These are phyloP conservation scores for Miniopterus natalensis DNA, from an alignment of 2,113 vertebrate genomes.

Conservation along the genomic window DNA sequence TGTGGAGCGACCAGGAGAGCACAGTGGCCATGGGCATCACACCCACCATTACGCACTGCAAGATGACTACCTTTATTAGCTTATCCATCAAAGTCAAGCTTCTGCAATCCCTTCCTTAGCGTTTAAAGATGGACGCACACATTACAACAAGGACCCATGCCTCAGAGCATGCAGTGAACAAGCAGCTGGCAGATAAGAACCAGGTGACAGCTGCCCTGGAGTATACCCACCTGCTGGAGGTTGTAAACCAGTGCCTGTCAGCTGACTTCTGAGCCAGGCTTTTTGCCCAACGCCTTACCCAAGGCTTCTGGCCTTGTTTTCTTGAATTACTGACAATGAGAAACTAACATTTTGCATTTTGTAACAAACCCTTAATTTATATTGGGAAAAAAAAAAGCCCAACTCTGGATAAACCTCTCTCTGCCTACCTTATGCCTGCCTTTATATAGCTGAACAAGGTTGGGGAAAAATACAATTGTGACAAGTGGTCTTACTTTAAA, in stretches of 20 bases:
- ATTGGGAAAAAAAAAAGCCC: neutral
- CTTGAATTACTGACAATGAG: constrained; percentile 59
- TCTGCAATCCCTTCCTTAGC: constrained; percentile 57
- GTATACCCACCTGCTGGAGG: constrained; percentile 96
- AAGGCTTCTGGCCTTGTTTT: constrained; percentile 49
- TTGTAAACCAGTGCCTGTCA: constrained; percentile 97
- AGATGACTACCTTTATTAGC: no score
- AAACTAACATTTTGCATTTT: constrained; percentile 75
- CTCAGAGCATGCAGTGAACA: constrained; percentile 98
- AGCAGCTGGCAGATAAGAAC: constrained; percentile 98
- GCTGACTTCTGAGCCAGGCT: constrained; percentile 83
- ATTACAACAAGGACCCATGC: constrained; percentile 96
- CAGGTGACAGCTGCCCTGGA: constrained; percentile 97
- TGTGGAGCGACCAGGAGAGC: no score
- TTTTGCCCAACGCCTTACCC: neutral
- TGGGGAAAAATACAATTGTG: neutral
- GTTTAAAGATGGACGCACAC: constrained; percentile 98
- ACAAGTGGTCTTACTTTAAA: neutral
- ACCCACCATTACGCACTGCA: no score
- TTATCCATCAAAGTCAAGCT: no score
- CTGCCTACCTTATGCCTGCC: neutral
- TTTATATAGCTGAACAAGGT: neutral
- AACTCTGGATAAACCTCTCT: neutral
- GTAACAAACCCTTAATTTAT: constrained; percentile 83
- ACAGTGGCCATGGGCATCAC: no score